These are phyloP conservation scores for Parascotia fuliginaria DNA, from an alignment of 2,888 invertebrate species.

Conservation along the genomic window DNA sequence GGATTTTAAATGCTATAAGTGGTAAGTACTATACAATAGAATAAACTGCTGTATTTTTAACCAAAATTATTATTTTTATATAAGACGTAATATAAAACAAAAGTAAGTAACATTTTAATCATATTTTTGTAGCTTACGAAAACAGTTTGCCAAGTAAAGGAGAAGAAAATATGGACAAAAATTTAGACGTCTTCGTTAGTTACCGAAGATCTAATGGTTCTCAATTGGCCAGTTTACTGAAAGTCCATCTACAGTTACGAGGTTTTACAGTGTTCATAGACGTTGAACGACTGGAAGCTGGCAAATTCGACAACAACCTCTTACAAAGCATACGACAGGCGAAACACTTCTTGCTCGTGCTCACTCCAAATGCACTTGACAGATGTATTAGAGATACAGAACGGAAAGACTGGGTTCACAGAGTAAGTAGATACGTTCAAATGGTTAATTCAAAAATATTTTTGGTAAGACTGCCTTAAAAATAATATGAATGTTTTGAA, in stretches of 20 bases:
- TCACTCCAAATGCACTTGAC: conserved; percentile 97
- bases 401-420: conserved; percentile 99
- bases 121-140: conserved; percentile 86
- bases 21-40: too few species aligned
- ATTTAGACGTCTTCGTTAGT: conserved; percentile 98
- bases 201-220: conserved; percentile 99
- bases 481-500: too few species aligned
- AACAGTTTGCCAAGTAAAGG: conserved; percentile 88
- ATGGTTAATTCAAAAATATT: too few species aligned
- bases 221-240: conserved; percentile 96
- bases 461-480: too few species aligned
- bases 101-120: too few species aligned
- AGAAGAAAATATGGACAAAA: conserved; percentile 93
- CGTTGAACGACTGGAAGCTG: conserved; percentile 98
- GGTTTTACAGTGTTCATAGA: conserved; percentile 99
- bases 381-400: conserved; percentile 96
- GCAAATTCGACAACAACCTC: conserved; percentile 99
- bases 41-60: too few species aligned
- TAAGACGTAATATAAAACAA: too few species aligned
- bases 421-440: conserved; percentile 89
- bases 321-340: conserved; percentile 98
- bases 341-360: conserved; percentile 97
- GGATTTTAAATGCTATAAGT: conserved; percentile 95
- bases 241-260: conserved; percentile 97
- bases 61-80: too few species aligned